phyloP scores from a whole-genome alignment of 2,113 vertebrate species.

The Kryptolebias marmoratus region DNA sequence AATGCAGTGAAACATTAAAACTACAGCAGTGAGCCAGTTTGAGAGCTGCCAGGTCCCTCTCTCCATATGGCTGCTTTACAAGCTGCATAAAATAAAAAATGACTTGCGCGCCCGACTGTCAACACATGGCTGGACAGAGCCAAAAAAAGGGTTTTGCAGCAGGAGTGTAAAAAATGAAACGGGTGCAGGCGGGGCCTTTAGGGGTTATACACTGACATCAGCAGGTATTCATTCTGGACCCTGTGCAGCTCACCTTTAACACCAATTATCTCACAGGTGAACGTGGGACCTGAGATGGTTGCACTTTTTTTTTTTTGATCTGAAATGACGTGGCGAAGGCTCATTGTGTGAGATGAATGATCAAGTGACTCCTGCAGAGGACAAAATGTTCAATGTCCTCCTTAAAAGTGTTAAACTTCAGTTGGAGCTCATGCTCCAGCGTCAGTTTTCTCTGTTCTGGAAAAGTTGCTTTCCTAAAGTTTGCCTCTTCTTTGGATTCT shows the following conservation, averaged over 20 bases:
- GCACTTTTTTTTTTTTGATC: slow-evolving; percentile 21
- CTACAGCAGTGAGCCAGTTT: slow-evolving; percentile 22
- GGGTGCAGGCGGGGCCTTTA: slow-evolving; percentile 32
- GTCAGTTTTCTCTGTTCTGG: slow-evolving; percentile 1
- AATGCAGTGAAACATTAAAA: slow-evolving; percentile 45
- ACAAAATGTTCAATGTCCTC: neutral
- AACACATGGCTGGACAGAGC: slow-evolving; percentile 30
- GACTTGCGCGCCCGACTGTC: slow-evolving; percentile 3
- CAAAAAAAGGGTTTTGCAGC: slow-evolving; percentile 39
- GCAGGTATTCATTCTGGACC: slow-evolving; percentile 20
- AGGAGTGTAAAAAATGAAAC: slow-evolving; percentile 41
- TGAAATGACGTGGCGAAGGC: slow-evolving; percentile 17
- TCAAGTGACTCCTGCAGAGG: neutral
- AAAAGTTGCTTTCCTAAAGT: slow-evolving; percentile 28
- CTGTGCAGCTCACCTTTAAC: slow-evolving; percentile 48
- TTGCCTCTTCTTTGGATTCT: slow-evolving; percentile 13
- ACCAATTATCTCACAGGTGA: slow-evolving; percentile 48
- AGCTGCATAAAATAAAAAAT: slow-evolving; percentile 58
- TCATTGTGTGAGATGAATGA: slow-evolving; percentile 33
- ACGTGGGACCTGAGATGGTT: slow-evolving; percentile 8
- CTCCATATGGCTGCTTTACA: slow-evolving; percentile 58
- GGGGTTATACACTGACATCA: slow-evolving; percentile 12
- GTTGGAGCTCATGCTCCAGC: neutral
- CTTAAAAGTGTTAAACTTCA: neutral
- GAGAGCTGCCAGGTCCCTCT: slow-evolving; percentile 39